These are phyloP conservation scores for Trichonephila clavipes DNA, from an alignment of 1,140 invertebrate genomes.

Conservation along the genomic window DNA sequence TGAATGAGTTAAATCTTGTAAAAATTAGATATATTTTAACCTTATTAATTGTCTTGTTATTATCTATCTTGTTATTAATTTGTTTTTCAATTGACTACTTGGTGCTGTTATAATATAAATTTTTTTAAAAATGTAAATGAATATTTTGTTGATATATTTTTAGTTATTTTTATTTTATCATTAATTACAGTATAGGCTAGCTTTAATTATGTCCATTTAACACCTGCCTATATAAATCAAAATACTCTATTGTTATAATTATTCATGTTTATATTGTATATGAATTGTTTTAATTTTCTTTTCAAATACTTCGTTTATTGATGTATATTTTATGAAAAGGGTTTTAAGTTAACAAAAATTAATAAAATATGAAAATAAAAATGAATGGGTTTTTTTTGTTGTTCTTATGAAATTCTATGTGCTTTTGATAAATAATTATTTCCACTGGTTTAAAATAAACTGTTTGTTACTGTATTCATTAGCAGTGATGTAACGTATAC, in stretches of 20 bases:
- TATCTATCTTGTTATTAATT: background rate
- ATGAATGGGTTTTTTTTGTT: background rate
- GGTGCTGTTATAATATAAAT: constrained; percentile 38
- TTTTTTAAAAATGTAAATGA: background rate
- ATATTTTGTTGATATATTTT: constrained; percentile 32
- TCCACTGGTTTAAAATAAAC: background rate
- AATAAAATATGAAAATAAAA: constrained; percentile 1
- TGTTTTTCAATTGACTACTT: background rate
- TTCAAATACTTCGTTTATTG: background rate
- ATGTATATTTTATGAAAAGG: constrained; percentile 8
- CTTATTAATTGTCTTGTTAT: background rate
- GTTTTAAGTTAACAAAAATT: constrained; percentile 22
- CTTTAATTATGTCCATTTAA: constrained; percentile 1
- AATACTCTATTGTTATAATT: constrained; percentile 8
- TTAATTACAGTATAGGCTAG: background rate
- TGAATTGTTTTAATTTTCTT: background rate
- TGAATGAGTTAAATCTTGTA: background rate
- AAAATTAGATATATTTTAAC: background rate
- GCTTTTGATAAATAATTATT: background rate
- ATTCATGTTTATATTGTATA: constrained; percentile 15
- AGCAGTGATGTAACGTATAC: background rate
- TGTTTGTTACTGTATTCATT: background rate
- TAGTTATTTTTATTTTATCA: constrained; percentile 1
- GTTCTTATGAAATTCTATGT: too few relatives aligned
- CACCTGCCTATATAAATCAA: background rate